phyloP scores from a whole-genome alignment of 2,113 vertebrate species.

The Cromileptes altivelis region DNA sequence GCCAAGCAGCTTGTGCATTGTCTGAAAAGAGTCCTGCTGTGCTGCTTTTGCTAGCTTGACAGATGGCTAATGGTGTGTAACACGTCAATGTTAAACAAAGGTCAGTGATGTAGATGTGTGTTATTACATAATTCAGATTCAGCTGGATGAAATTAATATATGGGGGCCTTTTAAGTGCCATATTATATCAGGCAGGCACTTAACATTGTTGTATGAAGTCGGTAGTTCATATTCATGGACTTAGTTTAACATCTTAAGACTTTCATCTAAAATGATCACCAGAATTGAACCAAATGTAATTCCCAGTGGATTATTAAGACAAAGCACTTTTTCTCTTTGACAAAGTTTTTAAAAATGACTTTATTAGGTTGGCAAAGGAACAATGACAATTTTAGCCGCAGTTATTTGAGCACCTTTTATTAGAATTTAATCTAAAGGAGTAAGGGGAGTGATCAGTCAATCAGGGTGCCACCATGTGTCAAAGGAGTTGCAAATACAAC shows the following conservation, averaged over 20 bases:
- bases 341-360: background rate
- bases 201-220: constrained; percentile 6
- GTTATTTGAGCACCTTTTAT: background rate
- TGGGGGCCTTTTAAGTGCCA: constrained; percentile 26
- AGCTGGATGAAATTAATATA: constrained; percentile 37
- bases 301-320: background rate
- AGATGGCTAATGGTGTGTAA: constrained; percentile 75
- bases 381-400: background rate
- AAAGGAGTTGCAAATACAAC: background rate
- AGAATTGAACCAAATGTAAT: background rate
- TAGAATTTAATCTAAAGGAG: background rate
- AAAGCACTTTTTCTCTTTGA: background rate
- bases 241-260: constrained; percentile 15
- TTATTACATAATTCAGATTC: constrained; percentile 60
- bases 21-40: constrained; percentile 65
- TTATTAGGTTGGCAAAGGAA: background rate
- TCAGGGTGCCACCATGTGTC: background rate
- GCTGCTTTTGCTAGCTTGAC: constrained; percentile 57
- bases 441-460: background rate
- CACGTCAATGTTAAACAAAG: constrained; percentile 63
- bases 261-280: background rate
- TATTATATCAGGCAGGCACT: background rate
- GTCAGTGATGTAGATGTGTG: constrained; percentile 52
- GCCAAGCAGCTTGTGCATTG: constrained; percentile 66
- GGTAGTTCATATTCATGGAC: background rate